phyloP scores from a whole-genome alignment of 2,113 vertebrate genomes.

The Empidonax alnorum region DNA sequence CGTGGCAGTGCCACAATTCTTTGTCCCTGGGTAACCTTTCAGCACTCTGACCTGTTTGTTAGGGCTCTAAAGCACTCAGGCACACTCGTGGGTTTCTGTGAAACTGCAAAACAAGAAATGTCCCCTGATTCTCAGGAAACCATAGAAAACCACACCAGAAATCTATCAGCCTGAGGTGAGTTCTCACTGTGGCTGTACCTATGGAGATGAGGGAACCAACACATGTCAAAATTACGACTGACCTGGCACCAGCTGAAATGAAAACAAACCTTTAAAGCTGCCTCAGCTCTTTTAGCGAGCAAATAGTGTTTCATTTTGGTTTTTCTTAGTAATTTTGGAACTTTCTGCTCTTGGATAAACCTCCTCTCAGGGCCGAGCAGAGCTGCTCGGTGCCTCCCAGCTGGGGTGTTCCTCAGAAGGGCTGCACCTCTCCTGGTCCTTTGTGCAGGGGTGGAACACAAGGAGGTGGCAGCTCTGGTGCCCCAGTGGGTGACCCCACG shows the following conservation, averaged over 20 bases:
- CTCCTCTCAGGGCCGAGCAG: neutral
- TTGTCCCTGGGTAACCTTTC: neutral
- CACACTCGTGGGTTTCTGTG: conserved; percentile 18
- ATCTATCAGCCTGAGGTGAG: neutral
- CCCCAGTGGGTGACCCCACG: neutral
- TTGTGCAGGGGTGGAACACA: fast-evolving
- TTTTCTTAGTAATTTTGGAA: neutral
- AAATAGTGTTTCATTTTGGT: neutral
- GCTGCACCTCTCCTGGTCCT: neutral
- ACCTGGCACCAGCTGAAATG: neutral
- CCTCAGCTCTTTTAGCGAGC: neutral
- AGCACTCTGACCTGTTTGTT: conserved; percentile 4
- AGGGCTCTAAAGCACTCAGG: neutral
- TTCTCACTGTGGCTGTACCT: neutral
- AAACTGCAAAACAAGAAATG: conserved; percentile 54
- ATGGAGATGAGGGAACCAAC: neutral
- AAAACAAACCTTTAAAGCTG: neutral
- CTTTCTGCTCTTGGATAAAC: neutral
- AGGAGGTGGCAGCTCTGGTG: fast-evolving
- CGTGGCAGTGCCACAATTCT: fast-evolving
- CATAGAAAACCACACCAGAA: conserved; percentile 45
- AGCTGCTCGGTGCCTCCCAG: neutral
- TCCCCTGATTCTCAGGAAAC: conserved; percentile 44
- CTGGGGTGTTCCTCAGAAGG: fast-evolving
- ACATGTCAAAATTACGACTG: neutral